phyloP scores from a whole-genome alignment of 2,113 vertebrate species.

The Alosa alosa region DNA sequence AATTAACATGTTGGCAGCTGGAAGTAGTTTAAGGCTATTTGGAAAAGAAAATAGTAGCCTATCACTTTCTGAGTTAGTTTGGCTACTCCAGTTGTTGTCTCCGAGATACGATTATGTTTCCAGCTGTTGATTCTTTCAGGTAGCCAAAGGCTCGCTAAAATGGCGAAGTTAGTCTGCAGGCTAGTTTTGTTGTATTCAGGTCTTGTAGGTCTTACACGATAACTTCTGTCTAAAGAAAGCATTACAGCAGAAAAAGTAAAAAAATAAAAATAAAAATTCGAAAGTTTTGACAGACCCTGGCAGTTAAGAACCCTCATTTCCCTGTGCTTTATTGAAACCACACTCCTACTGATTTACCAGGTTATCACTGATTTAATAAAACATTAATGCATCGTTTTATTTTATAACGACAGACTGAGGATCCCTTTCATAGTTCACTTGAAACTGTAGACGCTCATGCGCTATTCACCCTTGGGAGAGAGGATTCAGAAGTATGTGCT shows the following conservation, averaged over 20 bases:
- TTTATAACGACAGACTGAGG: neutral
- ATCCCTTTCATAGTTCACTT: constrained; percentile 4
- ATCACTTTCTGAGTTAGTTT: neutral
- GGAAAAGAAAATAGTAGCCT: neutral
- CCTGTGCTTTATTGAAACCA: neutral
- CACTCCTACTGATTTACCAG: neutral
- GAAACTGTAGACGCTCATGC: constrained; percentile 11
- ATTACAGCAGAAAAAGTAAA: neutral
- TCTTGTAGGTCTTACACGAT: neutral
- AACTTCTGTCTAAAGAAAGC: neutral
- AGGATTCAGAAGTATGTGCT: constrained; percentile 66
- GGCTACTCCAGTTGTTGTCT: neutral
- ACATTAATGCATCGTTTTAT: neutral
- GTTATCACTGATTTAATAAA: neutral
- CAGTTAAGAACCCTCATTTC: neutral
- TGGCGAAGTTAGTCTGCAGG: neutral
- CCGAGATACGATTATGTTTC: constrained; percentile 8
- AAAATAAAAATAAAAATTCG: too few species aligned
- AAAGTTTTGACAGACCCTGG: neutral
- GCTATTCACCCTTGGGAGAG: constrained; percentile 47
- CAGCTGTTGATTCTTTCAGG: neutral
- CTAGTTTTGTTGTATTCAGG: neutral
- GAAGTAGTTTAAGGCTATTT: neutral
- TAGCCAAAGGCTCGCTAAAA: neutral
- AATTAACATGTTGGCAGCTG: neutral